A percentile compares a stretch with the other conserved stretches of the same genome.
These are phyloP conservation scores for Dinoponera quadriceps DNA, from an alignment of 1,140 invertebrate genomes.

Conservation along the genomic window DNA sequence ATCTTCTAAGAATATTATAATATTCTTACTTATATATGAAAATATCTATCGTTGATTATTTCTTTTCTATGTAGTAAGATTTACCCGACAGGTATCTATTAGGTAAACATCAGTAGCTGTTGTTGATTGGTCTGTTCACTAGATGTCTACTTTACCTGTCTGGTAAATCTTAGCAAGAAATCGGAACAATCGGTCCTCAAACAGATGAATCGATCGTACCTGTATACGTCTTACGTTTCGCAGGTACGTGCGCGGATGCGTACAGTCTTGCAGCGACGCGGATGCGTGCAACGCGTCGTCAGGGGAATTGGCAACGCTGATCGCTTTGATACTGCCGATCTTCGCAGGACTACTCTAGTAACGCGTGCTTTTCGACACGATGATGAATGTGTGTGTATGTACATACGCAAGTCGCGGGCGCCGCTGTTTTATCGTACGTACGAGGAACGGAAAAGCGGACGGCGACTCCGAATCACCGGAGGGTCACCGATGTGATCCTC, in stretches of 20 bases:
- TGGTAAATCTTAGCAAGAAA: too few relatives aligned
- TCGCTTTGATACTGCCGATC: slow-evolving; percentile 59
- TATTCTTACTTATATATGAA: too few relatives aligned
- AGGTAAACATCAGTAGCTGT: too few relatives aligned
- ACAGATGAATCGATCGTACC: background rate
- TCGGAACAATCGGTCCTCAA: too few relatives aligned
- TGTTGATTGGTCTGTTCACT: too few relatives aligned
- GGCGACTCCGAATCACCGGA: background rate
- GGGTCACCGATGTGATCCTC: background rate
- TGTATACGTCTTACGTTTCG: slow-evolving; percentile 67
- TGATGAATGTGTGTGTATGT: too few relatives aligned
- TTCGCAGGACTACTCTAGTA: slow-evolving; percentile 50
- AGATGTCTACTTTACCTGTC: too few relatives aligned
- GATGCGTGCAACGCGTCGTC: slow-evolving; percentile 91
- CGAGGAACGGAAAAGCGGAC: background rate
- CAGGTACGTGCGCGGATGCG: slow-evolving; percentile 94
- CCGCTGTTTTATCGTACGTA: background rate
- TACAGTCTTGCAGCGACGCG: slow-evolving; percentile 94
- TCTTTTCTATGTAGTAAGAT: too few relatives aligned
- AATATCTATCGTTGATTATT: too few relatives aligned
- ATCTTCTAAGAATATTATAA: too few relatives aligned
- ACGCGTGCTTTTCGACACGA: background rate
- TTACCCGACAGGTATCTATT: too few relatives aligned
- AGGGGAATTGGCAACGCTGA: slow-evolving; percentile 33
- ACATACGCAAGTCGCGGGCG: too few relatives aligned